Evolutionary conservation across 2,888 invertebrate genomes (phyloP), one percentile per base, ranked within the genome.

Genomic region (Netelia fuscicornis): DNA sequence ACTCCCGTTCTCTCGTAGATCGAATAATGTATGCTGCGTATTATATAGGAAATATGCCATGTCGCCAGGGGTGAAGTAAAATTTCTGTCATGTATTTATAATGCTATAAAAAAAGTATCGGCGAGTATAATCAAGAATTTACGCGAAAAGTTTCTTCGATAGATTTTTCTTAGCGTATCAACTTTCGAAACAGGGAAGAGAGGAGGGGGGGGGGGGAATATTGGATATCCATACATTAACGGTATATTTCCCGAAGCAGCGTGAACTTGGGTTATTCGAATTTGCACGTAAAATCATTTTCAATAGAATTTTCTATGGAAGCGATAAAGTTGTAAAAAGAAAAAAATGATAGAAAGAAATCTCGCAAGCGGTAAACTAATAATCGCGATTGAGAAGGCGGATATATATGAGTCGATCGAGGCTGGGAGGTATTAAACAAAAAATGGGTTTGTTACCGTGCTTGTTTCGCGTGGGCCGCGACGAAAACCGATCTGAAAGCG

Each of bases 51-150:
- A 62, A 56, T 68, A 74, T 54, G 23, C 62, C 9, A 54, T 74
- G 58, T 64, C 62, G 72, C 42, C 37, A 58, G 44, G 44, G 42
- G 13, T 74, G 72, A 80, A 13, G 11, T 48, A 80, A 60, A 60
- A 74, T 72, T 67, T 9, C 13, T 48, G 60, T 37, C 20, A 25
- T 71, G 20, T 37, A 79, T 79, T 71, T 54, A 25, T 71, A 54
- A 71, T 56, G 1, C 30, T 37, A 79, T 37, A 42, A 44, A 42
- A 20, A n/a, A 58, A 17, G 30, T 9, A 8, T 44, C 37, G 30
- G 2, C 54, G 23, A 58, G 62, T 11, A 72, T 60, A 37, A 74
- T 80, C 37, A 65, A 25, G 30, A 48, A 80, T 48, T 74, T 48
- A 48, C 13, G 44, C 13, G 74, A 20, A 54, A 67, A 71, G 52